Percentiles rank a stretch among this genome's conserved stretches.
Evolutionary conservation across 2,797 vertebrate species (phyloP).

Genomic region (Periparus ater): DNA sequence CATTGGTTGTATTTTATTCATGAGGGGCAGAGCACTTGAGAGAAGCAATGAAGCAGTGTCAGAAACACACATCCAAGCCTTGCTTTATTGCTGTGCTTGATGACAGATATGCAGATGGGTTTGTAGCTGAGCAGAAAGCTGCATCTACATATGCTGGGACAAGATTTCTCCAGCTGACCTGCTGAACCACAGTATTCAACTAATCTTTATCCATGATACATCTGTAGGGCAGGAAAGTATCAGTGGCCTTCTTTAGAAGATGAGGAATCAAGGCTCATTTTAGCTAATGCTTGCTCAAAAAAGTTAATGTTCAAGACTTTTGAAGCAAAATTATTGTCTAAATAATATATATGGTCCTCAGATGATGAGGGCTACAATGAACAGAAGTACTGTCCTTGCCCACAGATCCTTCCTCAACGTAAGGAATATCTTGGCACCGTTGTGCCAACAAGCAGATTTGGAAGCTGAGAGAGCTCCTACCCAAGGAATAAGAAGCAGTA

Average conservation of each 20-base stretch:
- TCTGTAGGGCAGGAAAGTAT: not conserved
- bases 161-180: constrained; percentile 23
- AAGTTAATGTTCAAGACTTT: not conserved
- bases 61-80: not conserved
- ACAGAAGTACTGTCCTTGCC: not conserved
- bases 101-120: constrained; percentile 28
- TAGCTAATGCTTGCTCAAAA: not conserved
- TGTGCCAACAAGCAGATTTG: not conserved
- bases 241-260: not conserved
- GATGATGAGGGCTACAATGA: not conserved
- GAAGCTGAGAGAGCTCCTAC: not conserved
- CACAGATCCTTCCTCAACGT: not conserved
- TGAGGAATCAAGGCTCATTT: not conserved
- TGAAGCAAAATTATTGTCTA: not conserved
- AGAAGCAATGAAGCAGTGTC: constrained; percentile 17
- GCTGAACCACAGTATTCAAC: not conserved
- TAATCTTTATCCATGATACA: not conserved
- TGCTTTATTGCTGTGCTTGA: not conserved
- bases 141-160: not conserved
- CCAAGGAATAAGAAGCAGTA: not conserved
- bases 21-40: not conserved
- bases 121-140: not conserved
- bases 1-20: constrained; percentile 14
- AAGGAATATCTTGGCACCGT: not conserved
- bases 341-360: not conserved